Base-by-base conservation (phyloP, 2,888 invertebrate genomes). In the Anarsia innoxiella region DNA sequence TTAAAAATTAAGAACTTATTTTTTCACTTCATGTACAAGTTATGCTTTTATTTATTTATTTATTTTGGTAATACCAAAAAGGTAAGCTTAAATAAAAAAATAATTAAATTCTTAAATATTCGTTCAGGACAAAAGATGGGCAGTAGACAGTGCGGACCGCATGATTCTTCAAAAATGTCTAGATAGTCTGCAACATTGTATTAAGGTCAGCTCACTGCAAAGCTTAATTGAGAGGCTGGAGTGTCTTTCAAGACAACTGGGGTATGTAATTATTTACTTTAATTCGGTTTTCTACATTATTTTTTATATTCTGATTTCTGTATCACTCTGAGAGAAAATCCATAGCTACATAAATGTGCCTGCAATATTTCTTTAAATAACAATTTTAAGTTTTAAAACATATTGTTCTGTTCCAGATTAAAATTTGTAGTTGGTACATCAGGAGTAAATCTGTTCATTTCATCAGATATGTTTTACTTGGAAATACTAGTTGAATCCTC, bases 381-480 rank as follows among this genome's bases (percentile, higher is more conserved):
- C 19, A 5, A 19, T 6, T 19, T 19, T 19, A n/a, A n/a, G n/a
- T n/a, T n/a, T n/a, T n/a, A n/a, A n/a, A n/a, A n/a, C n/a, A 19
- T 8, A 19, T 19, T 5, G 8, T 32, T 25, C n/a, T 15, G 19
- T 77, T 80, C 37, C 73, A 93, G 93, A 25, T 86, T 96, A 38
- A 95, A 96, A 68, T 95, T 96, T 74, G 93, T 93, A 62, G 92
- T 93, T 44, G 94, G 93, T 37, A 89, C 91, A 41, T 90, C 92
- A 32, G 92, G 92, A 29, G 90, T 91, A 3, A 92, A 93, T 61
- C 87, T 95, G 43, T 96, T 96, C 65, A 96, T 97, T 69, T 96
- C 95, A 26, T 96, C 96, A 0, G 97, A 97, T 66, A 96, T 97
- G 96, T 97, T 97, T 75, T 96, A 95, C 71, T 87, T 97, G 52